Conservation (phyloP, 2,113 vertebrate species). For the Psilopogon haemacephalus region DNA sequence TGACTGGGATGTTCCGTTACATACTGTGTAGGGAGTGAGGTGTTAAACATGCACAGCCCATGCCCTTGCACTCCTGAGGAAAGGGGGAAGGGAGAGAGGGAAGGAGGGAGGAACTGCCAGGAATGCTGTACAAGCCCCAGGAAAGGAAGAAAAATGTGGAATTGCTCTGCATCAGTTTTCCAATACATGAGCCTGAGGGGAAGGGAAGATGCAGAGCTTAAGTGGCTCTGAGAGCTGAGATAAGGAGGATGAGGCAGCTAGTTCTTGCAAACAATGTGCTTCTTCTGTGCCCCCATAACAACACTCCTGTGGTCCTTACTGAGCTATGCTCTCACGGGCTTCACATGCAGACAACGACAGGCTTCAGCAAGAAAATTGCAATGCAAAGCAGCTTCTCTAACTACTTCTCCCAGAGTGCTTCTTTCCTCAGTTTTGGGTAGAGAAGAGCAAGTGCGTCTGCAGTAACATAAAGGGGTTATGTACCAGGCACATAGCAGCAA, state of each 20-base stretch:
- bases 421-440: constrained; percentile 73
- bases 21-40: fast-evolving
- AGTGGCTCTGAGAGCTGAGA: not conserved
- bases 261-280: not conserved
- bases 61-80: not conserved
- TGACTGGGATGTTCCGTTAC: not conserved
- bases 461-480: constrained; percentile 71
- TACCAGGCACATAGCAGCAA: constrained; percentile 62
- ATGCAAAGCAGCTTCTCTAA: not conserved
- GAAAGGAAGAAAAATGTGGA: not conserved
- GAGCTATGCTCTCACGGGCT: not conserved
- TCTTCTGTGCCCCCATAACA: fast-evolving
- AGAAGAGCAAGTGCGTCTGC: constrained; percentile 65
- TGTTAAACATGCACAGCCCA: not conserved
- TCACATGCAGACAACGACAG: fast-evolving
- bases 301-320: not conserved
- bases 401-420: not conserved
- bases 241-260: not conserved
- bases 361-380: not conserved
- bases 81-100: too few species aligned
- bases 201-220: not conserved
- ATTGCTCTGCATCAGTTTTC: not conserved
- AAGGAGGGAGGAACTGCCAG: fast-evolving
- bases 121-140: not conserved
- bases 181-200: not conserved